Evolutionary conservation across 2,797 vertebrate species (phyloP), one percentile per base, ranked within the genome.

Genomic region (Carduelis carduelis): DNA sequence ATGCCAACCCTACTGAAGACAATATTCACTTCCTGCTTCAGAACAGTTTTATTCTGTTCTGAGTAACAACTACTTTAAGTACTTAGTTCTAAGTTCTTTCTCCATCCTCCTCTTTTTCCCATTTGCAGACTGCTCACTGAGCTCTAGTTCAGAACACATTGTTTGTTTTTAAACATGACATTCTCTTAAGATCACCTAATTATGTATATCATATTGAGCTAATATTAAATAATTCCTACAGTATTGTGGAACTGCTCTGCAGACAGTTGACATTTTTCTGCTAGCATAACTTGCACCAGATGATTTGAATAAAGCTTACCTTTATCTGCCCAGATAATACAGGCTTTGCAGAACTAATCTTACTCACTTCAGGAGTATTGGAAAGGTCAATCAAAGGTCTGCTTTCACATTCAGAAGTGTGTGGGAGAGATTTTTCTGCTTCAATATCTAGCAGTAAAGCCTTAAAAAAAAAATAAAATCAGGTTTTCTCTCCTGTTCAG

Each of bases 311-410:
- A 30, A 47, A 66, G n/a, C 97, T 98, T 92, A 98, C 98, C 98
- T 98, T 98, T 83, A 98, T 98, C 97, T 98, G 98, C 17, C 50
- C 97, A 44, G 75, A 39, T 9, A 88, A 34, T 2, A 14, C 2
- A 47, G 97, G 83, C 63, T 98, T 98, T 44, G 90, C 21, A 26
- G 32, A 69, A 23, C 18, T 2, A 14, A 47, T n/a, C 60, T 90
- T 96, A 55, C 13, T 94, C 64, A 97, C 37, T 93, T 98, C 98
- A 0, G 99, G 99, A 37, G 99, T 99, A 96, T 99, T 99, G 28
- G 97, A 98, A 89, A 99, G 97, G 94, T 99, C 99, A 17, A 99
- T 99, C 61, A 99, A 98, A 78, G 98, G 98, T 68, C 98, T 98
- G 47, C 98, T 98, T 19, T 98, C 98, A 78, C 95, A 92, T 15